Percentiles rank a stretch among this genome's conserved stretches.
phyloP scores from a whole-genome alignment of 2,888 invertebrate species.

The Andricus quercusramuli region DNA sequence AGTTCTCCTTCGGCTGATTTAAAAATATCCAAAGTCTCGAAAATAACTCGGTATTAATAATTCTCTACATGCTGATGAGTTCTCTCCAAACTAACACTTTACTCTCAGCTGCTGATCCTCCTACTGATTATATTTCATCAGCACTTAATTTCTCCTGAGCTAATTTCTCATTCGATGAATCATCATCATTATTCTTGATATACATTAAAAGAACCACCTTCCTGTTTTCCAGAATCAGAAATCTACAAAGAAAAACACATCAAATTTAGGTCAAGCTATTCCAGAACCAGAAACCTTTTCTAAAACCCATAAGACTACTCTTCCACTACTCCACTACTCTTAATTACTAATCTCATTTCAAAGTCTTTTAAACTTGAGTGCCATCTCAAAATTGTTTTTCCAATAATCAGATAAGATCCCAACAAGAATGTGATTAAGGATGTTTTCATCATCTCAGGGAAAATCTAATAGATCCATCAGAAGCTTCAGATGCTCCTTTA shows the following conservation, averaged over 20 bases:
- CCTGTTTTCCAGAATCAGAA: too few species aligned
- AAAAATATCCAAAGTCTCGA: background rate
- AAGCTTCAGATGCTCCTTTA: constrained; percentile 5
- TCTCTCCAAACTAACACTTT: background rate
- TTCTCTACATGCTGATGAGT: background rate
- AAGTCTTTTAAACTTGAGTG: background rate
- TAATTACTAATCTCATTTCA: background rate
- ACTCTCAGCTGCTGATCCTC: background rate
- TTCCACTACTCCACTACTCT: background rate
- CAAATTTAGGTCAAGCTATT: too few species aligned
- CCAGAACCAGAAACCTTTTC: background rate
- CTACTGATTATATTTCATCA: background rate
- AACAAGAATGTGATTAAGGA: background rate
- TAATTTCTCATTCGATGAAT: too few species aligned
- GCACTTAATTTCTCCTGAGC: too few species aligned
- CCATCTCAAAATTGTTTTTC: background rate
- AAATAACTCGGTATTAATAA: background rate
- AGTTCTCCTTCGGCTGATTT: too few species aligned
- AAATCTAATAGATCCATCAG: constrained; percentile 15
- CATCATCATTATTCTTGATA: too few species aligned
- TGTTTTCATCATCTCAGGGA: background rate
- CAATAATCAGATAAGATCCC: background rate
- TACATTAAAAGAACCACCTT: too few species aligned
- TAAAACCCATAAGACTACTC: background rate
- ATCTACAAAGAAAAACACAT: too few species aligned